A percentile compares a stretch with the other conserved stretches of the same genome.
phyloP scores from a whole-genome alignment of 2,888 invertebrate species.

The Polymixis lichenea region DNA sequence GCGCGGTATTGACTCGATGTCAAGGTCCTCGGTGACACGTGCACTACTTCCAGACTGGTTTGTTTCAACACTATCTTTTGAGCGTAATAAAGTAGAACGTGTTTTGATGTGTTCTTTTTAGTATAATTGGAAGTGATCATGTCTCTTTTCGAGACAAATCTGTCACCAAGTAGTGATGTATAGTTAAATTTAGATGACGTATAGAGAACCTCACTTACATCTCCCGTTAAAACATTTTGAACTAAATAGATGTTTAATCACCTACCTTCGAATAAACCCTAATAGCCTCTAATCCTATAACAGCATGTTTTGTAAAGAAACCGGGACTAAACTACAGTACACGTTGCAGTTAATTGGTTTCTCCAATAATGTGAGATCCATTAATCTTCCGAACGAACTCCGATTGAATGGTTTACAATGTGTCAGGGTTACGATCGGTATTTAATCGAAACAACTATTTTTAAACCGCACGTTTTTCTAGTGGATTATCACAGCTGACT shows the following conservation, averaged over 20 bases:
- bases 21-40: background rate
- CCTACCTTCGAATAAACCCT: constrained; percentile 1
- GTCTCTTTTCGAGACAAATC: background rate
- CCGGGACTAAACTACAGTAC: constrained; percentile 27
- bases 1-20: background rate
- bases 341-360: constrained; percentile 52
- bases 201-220: background rate
- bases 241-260: constrained; percentile 4
- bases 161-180: background rate
- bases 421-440: constrained; percentile 55
- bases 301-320: constrained; percentile 40
- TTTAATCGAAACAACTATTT: constrained; percentile 55
- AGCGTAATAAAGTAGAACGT: background rate
- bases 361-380: constrained; percentile 49
- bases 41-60: background rate
- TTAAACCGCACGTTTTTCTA: constrained; percentile 29
- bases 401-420: constrained; percentile 60
- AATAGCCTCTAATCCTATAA: background rate
- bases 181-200: background rate
- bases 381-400: constrained; percentile 47
- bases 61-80: background rate
- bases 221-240: background rate
- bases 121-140: background rate
- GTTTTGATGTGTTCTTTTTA: background rate
- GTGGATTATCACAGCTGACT: constrained; percentile 37